A percentile compares a stretch with the other conserved stretches of the same genome.
Conservation (phyloP, 1,140 invertebrate genomes). For the Cataglyphis hispanica region DNA sequence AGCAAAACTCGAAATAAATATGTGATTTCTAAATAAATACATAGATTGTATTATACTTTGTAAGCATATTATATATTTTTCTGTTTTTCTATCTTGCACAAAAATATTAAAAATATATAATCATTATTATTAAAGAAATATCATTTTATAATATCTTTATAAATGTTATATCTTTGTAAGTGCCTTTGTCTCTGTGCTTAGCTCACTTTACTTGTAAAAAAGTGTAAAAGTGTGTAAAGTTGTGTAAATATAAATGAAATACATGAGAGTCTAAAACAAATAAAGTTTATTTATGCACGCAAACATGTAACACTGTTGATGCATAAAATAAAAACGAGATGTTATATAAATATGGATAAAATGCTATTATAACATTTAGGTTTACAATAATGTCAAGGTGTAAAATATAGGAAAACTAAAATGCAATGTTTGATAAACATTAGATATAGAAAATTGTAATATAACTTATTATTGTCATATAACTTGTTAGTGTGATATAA, state of each 20-base stretch:
- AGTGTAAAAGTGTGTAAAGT: not conserved
- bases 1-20: not conserved
- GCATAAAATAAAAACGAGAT: slow-evolving; percentile 27
- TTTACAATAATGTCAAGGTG: not conserved
- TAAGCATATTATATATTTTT: not conserved
- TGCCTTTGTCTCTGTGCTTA: not conserved
- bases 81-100: not conserved
- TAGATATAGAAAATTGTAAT: not conserved
- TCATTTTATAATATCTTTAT: no score
- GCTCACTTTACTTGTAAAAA: not conserved
- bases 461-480: not conserved
- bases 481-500: not conserved
- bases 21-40: not conserved
- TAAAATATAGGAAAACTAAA: slow-evolving; percentile 39
- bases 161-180: no score
- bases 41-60: not conserved
- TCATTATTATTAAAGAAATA: not conserved
- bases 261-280: not conserved
- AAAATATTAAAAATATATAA: not conserved
- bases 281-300: not conserved
- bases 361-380: slow-evolving; percentile 27
- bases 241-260: slow-evolving; percentile 2
- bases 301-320: not conserved
- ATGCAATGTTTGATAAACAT: not conserved
- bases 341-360: slow-evolving; percentile 30